Evolutionary conservation across 2,113 vertebrate species (phyloP), one percentile per base, ranked within the genome.

Genomic region (Urocitellus parryii): DNA sequence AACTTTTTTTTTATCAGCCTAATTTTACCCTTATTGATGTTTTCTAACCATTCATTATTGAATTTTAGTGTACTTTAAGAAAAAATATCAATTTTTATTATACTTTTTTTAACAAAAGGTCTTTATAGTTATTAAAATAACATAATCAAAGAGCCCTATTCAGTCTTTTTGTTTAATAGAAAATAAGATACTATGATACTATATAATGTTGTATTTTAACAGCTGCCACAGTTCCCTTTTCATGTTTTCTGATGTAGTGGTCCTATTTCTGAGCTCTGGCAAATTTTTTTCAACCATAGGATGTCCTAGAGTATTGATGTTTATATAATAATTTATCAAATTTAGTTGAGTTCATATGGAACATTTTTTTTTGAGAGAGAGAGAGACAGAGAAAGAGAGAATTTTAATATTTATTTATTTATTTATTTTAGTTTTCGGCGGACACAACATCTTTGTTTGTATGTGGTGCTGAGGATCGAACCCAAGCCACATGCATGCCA

Each of bases 11-110:
- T 45, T 90, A 7, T 65, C 27, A 20, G 13, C 10, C 12, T 80
- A 96, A 95, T 96, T 80, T 94, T 86, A 14, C 7, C 11, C 67
- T 80, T 88, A 39, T 29, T 89, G 9, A 74, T n/a, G 45, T 86
- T 84, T 90, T 84, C 16, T 72, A 79, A 92, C 11, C 16, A 8
- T 39, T 77, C 13, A 9, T 94, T 95, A 90, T 65, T 84, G 12
- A 67, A 34, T 61, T 90, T 0, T 29, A 92, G 7, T 72, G 12
- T 79, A 70, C 3, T 70, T 0, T 85, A 72, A 78, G 10, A 92
- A 86, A 5, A 76, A 3, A 90, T 4, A 79, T 89, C 27, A 67
- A 67, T 63, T 90, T 94, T 84, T 13, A 34, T 61, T 95, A 11
- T 94, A 58, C 78, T 25, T 76, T 87, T 61, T 90, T 17, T 48